Base-by-base conservation (phyloP, 2,888 invertebrate genomes). In the Meteorus colon region DNA sequence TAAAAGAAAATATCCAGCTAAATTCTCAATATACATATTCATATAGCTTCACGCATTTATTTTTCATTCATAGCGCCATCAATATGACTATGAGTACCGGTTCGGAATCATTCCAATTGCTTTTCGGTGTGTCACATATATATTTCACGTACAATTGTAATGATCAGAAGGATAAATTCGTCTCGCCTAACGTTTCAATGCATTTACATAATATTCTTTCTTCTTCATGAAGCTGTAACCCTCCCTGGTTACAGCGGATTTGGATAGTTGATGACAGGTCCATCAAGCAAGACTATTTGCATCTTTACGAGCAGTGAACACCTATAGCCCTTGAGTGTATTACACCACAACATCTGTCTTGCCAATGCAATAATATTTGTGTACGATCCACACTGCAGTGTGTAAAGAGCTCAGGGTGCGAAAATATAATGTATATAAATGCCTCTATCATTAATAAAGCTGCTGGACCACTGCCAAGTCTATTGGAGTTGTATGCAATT, bases 241-340 rank as follows among this genome's bases (percentile, higher is more conserved):
- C 80, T 81, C 81, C 82, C 82, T 84, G 81, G 84, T 85, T 84
- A 86, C 86, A 85, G 82, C 81, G 81, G 82, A 86, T 78, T 84
- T 82, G 86, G 87, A 87, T 87, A 87, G 86, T 85, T 82, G 81
- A 83, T 85, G 87, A 87, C 85, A 86, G 86, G 87, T 87, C 84
- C 85, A 86, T 86, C 86, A 80, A 79, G 77, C 55, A 41, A 66
- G 73, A 78, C 81, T 84, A 87, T 88, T 88, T 88, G 87, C 88
- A 88, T 88, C 82, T 88, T 87, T 87, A 88, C 87, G 87, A 88
- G 86, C 82, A 65, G 60, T 70, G 77, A 78, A 76, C 80, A 80
- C 79, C 81, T 79, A 78, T 67, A 65, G 63, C 70, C 37, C 73
- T 63, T 45, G 62, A 73, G 37, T 63, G n/a, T 34, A 65, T 59